Conservation (phyloP, 1,140 invertebrate genomes). For the Drosophila triauraria region DNA sequence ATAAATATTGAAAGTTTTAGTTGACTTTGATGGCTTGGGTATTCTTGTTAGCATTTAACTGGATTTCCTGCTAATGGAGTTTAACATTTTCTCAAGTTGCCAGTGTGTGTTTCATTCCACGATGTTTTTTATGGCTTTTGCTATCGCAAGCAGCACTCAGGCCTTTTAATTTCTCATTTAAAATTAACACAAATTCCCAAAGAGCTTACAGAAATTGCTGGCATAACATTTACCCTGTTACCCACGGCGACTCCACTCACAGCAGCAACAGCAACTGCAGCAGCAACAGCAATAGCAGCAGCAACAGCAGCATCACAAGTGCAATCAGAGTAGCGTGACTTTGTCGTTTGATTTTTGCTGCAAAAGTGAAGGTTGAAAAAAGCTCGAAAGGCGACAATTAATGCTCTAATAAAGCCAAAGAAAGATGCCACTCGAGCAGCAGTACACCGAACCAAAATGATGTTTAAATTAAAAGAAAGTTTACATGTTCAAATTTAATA, state of each 20-base stretch:
- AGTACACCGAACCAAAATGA: constrained; percentile 4
- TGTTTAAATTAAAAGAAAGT: too few relatives aligned
- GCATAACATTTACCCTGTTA: constrained; percentile 45
- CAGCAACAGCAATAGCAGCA: constrained; percentile 23
- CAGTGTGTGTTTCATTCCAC: constrained; percentile 20
- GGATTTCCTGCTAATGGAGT: constrained; percentile 16
- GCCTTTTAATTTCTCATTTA: constrained; percentile 44
- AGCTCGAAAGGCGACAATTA: constrained; percentile 70
- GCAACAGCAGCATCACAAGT: constrained; percentile 44
- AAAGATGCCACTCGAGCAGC: constrained; percentile 48
- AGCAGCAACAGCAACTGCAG: constrained; percentile 19
- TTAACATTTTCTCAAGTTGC: constrained; percentile 13
- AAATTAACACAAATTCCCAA: constrained; percentile 43
- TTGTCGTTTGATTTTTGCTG: constrained; percentile 54
- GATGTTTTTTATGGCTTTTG: background rate
- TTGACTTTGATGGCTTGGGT: constrained; percentile 21
- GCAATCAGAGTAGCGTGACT: constrained; percentile 77
- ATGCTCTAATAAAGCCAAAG: constrained; percentile 84
- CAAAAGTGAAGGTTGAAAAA: constrained; percentile 83
- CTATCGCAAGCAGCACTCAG: constrained; percentile 20
- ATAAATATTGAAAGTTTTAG: constrained; percentile 40
- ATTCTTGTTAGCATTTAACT: constrained; percentile 38
- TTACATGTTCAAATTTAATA: too few relatives aligned
- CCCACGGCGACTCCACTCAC: constrained; percentile 18
- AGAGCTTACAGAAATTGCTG: constrained; percentile 17